These are phyloP conservation scores for Arrhopalites spinosus DNA, from an alignment of 2,888 invertebrate species.

Conservation along the genomic window DNA sequence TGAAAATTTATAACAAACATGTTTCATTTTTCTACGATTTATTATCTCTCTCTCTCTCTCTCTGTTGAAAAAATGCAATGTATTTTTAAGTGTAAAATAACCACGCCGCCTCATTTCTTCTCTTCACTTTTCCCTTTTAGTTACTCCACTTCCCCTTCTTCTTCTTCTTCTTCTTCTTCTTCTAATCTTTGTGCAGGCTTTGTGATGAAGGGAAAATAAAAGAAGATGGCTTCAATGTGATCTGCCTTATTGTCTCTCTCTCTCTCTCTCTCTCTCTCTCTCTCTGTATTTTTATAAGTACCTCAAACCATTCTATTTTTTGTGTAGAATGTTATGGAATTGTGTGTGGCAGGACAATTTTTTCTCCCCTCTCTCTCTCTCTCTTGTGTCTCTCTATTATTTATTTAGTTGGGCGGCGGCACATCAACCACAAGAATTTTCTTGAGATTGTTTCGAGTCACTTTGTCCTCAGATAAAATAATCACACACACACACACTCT, in stretches of 20 bases:
- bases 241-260: background rate
- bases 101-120: background rate
- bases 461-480: constrained; percentile 36
- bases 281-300: background rate
- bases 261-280: background rate
- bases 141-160: too few species aligned
- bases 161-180: background rate
- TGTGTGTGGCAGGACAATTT: constrained; percentile 34
- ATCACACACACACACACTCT: constrained; percentile 8
- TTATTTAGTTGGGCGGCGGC: constrained; percentile 33
- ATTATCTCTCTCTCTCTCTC: background rate
- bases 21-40: background rate
- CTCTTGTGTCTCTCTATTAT: constrained; percentile 7
- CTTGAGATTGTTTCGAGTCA: constrained; percentile 27
- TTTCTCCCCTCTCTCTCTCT: background rate
- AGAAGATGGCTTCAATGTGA: background rate
- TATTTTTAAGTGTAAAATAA: constrained; percentile 25
- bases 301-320: background rate
- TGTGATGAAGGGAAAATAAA: background rate
- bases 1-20: constrained; percentile 31
- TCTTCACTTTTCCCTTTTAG: too few species aligned
- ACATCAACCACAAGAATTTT: constrained; percentile 18
- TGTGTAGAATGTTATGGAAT: background rate
- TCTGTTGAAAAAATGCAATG: constrained; percentile 1
- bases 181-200: background rate